These are phyloP conservation scores for Pseudachorutes palmiensis DNA, from an alignment of 1,140 invertebrate species.

Conservation along the genomic window DNA sequence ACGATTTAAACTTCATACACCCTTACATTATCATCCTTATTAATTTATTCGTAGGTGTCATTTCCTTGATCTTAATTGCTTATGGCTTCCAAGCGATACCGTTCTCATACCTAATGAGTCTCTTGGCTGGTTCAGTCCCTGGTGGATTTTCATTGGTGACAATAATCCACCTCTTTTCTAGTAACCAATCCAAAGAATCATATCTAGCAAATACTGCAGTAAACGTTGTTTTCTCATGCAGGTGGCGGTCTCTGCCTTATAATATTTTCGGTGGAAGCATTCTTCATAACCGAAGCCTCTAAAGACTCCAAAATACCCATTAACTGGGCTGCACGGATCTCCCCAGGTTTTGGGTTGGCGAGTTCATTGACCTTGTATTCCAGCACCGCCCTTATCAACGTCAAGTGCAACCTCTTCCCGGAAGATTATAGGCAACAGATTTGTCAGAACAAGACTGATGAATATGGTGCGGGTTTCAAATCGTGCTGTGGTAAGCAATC, in stretches of 20 bases:
- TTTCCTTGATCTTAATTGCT: slow-evolving; percentile 13
- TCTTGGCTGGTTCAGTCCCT: slow-evolving; percentile 1
- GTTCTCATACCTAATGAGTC: slow-evolving; percentile 22
- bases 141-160: slow-evolving; percentile 20
- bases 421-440: no score
- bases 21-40: slow-evolving; percentile 54
- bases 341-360: slow-evolving; percentile 18
- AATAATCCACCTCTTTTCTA: slow-evolving; percentile 14
- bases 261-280: not conserved
- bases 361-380: not conserved
- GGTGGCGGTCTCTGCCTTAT: not conserved
- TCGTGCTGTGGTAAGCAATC: not conserved
- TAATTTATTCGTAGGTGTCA: slow-evolving; percentile 1
- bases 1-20: not conserved
- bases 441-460: not conserved
- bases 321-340: no score
- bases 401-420: no score
- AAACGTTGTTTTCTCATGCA: no score
- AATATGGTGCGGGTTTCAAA: not conserved
- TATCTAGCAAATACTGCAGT: no score
- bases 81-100: slow-evolving; percentile 16
- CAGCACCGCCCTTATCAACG: no score
- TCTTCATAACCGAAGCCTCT: no score
- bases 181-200: not conserved
- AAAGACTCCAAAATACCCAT: no score